Evolutionary conservation across 2,797 vertebrate genomes (phyloP), one percentile per base, ranked within the genome.

Genomic region (Philypnodon macrostomus): DNA sequence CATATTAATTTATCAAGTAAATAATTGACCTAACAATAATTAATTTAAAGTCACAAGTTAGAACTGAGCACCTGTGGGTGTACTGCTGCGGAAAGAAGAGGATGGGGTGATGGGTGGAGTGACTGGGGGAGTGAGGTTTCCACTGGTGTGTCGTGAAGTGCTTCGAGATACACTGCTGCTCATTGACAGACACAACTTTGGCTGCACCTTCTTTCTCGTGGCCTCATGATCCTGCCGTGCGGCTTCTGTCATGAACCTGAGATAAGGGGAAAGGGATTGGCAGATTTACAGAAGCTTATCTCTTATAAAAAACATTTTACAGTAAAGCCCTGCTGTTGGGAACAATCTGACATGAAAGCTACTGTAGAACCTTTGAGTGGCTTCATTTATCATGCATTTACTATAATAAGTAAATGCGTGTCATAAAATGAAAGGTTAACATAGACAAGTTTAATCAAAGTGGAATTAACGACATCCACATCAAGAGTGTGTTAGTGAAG

Each of bases 31-130:
- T 23, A 3, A 23, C 6, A 23, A 6, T 23, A 23, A 3, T 23
- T 23, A 6, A 23, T 23, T 23, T 6, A 3, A 23, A 14, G 7
- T 14, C 8, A 13, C 13, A 4, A 9, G n/a, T n/a, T n/a, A n/a
- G n/a, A n/a, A n/a, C n/a, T n/a, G 33, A 14, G 38, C 53, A 85
- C 84, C 95, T 88, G 96, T 98, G 9, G 96, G 96, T 7, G 96
- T 98, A 51, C 92, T 97, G 80, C 96, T 98, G 56, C 93, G 95
- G 85, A 98, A 98, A 0, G 95, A 97, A 13, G 96, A 98, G 35
- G 95, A 98, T 4, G 96, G 96, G 2, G 96, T 98, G 85, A 98
- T 97, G 64, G 96, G 96, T 1, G 96, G 96, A 13, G 96, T 98
- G 79, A 98, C 96, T 0, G 96, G 96, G 33, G 96, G 96, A 39